Percentiles rank a stretch among this genome's conserved stretches.
These are phyloP conservation scores for Choristoneura fumiferana DNA, from an alignment of 1,140 invertebrate species.

Conservation along the genomic window DNA sequence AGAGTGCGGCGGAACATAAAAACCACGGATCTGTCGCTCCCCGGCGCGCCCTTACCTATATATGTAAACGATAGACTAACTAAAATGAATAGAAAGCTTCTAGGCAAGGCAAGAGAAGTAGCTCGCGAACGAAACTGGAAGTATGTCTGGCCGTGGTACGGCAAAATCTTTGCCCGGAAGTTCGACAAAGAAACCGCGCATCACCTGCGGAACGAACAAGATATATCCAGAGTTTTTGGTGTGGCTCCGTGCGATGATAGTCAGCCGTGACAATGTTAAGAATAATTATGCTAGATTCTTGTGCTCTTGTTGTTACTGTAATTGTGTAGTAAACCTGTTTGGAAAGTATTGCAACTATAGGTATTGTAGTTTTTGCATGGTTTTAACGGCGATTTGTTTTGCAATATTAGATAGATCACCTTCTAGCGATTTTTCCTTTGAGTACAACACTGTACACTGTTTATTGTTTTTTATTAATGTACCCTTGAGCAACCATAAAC, in stretches of 20 bases:
- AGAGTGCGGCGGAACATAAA: not conserved
- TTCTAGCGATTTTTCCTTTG: too few species aligned
- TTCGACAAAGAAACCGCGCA: slow-evolving; percentile 10
- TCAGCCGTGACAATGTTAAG: not conserved
- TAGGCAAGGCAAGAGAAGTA: slow-evolving; percentile 16
- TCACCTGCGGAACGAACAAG: slow-evolving; percentile 19
- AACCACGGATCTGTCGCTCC: not conserved
- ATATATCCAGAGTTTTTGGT: not conserved
- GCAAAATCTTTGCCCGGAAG: slow-evolving; percentile 21
- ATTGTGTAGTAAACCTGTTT: not conserved
- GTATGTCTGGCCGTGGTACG: slow-evolving; percentile 26
- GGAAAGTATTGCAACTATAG: too few species aligned
- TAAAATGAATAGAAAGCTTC: slow-evolving; percentile 19
- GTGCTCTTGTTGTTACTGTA: not conserved
- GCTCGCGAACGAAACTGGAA: slow-evolving; percentile 14
- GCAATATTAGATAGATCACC: too few species aligned
- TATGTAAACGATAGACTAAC: slow-evolving; percentile 27
- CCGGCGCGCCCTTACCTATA: not conserved
- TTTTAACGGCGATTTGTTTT: too few species aligned
- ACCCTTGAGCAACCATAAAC: too few species aligned
- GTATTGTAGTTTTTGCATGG: too few species aligned
- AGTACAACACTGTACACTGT: not conserved
- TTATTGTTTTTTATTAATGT: not conserved
- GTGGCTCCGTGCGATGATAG: not conserved
- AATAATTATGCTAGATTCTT: not conserved